phyloP scores from a whole-genome alignment of 2,113 vertebrate genomes.

The Ariopsis seemanni region DNA sequence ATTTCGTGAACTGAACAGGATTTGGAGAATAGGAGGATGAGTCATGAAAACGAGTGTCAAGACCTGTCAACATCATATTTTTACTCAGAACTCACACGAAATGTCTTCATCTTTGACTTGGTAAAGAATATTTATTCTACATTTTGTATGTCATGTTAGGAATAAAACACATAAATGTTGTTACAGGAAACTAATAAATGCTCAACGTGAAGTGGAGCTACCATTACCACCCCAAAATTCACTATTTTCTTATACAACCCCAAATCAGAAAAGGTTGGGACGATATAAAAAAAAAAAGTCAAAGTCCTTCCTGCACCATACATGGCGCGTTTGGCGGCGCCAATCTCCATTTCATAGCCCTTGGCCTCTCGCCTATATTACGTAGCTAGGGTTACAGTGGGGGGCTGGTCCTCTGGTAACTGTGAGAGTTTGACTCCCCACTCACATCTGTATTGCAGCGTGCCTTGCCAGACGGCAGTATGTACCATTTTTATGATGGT shows the following conservation, averaged over 20 bases:
- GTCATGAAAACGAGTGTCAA: slow-evolving; percentile 28
- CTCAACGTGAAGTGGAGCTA: neutral
- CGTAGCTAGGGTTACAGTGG: no score
- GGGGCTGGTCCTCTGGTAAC: no score
- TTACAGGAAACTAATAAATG: neutral
- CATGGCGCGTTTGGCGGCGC: no score
- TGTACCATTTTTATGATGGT: no score
- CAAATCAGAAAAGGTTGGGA: no score
- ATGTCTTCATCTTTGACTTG: neutral
- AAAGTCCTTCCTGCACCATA: no score
- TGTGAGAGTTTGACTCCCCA: no score
- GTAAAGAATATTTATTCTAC: neutral
- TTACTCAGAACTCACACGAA: slow-evolving; percentile 1
- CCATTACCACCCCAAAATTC: neutral
- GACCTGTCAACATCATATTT: neutral
- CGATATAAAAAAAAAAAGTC: no score
- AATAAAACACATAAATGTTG: neutral
- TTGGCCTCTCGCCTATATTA: no score
- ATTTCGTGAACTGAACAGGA: slow-evolving; percentile 28
- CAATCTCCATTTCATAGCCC: no score
- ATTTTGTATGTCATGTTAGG: neutral
- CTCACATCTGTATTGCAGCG: no score
- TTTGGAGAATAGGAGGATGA: slow-evolving; percentile 24
- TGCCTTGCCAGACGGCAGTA: no score
- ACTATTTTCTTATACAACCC: neutral